Percentiles rank a stretch among this genome's conserved stretches.
These are phyloP conservation scores for Lycocerus yunnanus DNA, from an alignment of 2,888 invertebrate genomes.

Conservation along the genomic window DNA sequence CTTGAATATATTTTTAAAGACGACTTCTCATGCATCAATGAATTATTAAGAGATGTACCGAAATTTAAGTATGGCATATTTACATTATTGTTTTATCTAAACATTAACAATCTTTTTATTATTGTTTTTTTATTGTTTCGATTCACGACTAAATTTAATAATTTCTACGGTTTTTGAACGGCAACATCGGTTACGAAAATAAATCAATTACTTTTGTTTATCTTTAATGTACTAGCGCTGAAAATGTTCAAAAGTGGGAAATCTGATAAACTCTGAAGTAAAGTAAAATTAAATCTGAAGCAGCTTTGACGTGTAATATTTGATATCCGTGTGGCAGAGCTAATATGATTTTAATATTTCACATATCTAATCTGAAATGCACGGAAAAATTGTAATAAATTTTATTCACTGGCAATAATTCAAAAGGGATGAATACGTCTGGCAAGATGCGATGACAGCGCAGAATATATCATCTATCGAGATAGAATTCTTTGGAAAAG, in stretches of 20 bases:
- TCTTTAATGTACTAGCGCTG: conserved; percentile 32
- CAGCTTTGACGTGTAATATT: conserved; percentile 30
- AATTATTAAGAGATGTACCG: conserved; percentile 45
- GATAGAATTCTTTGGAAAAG: conserved; percentile 45
- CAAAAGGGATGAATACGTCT: conserved; percentile 54
- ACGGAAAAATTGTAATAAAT: conserved; percentile 49
- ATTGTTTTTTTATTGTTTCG: conserved; percentile 10
- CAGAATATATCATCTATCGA: conserved; percentile 55
- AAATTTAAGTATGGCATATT: conserved; percentile 42
- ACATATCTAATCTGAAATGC: conserved; percentile 52
- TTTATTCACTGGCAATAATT: conserved; percentile 52
- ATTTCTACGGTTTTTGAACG: background rate
- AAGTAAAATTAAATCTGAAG: conserved; percentile 27
- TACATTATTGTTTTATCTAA: conserved; percentile 37
- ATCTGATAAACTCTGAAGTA: conserved; percentile 23
- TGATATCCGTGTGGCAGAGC: conserved; percentile 32
- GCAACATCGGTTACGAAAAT: background rate
- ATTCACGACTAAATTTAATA: background rate
- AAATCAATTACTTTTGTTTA: conserved; percentile 4
- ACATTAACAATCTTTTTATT: conserved; percentile 29
- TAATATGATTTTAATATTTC: conserved; percentile 53
- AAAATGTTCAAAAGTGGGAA: conserved; percentile 12
- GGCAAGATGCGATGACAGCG: conserved; percentile 50
- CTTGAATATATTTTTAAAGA: conserved; percentile 45
- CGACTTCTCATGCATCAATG: conserved; percentile 41